Conservation (phyloP, 2,888 invertebrate species). For the Rhodophaea formosa region DNA sequence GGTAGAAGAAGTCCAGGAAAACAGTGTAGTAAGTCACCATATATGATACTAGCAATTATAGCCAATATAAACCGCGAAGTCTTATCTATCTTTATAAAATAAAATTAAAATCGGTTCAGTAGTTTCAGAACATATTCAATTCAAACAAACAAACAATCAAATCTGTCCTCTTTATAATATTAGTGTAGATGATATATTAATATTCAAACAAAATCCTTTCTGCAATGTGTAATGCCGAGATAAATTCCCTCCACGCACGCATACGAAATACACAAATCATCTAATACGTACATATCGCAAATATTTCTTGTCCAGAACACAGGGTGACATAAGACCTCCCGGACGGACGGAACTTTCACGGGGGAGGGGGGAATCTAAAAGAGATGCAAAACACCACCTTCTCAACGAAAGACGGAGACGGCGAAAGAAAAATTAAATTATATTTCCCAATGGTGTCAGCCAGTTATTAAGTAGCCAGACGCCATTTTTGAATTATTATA, state of each 20-base stretch:
- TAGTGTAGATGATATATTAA: too few relatives aligned
- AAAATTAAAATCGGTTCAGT: too few relatives aligned
- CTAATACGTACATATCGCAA: slow-evolving; percentile 74
- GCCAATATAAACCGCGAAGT: too few relatives aligned
- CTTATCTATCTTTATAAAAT: too few relatives aligned
- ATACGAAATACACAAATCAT: slow-evolving; percentile 74
- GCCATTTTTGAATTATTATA: slow-evolving; percentile 80
- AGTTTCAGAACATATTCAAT: too few relatives aligned
- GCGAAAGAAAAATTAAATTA: slow-evolving; percentile 79
- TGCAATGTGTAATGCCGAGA: slow-evolving; percentile 20
- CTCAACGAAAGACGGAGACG: slow-evolving; percentile 40
- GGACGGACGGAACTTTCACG: slow-evolving; percentile 52
- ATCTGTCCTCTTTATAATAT: too few relatives aligned
- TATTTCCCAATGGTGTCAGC: slow-evolving; percentile 82
- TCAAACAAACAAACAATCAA: too few relatives aligned
- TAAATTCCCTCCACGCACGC: slow-evolving; percentile 57
- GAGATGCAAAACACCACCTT: slow-evolving; percentile 45
- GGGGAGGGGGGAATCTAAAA: slow-evolving; percentile 59
- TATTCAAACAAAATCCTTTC: slow-evolving; percentile 20
- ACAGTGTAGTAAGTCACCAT: too few relatives aligned
- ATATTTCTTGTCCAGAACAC: slow-evolving; percentile 76
- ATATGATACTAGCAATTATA: too few relatives aligned
- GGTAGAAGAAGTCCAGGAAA: too few relatives aligned
- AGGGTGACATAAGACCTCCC: slow-evolving; percentile 66
- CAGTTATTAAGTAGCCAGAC: slow-evolving; percentile 81